phyloP scores from a whole-genome alignment of 2,888 invertebrate species.

The Phortica magna region DNA sequence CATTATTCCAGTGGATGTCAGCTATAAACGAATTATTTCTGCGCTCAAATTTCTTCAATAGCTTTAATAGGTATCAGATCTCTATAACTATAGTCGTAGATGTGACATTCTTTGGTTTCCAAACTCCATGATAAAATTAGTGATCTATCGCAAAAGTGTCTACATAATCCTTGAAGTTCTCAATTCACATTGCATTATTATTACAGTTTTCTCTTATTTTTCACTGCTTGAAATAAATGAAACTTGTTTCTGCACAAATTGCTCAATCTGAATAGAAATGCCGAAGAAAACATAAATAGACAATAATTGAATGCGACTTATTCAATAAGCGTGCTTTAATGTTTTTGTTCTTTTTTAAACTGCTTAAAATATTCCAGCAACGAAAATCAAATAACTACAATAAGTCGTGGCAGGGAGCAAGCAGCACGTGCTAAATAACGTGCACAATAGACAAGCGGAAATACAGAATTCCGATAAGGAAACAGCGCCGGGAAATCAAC shows the following conservation, averaged over 20 bases:
- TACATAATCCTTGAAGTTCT: too few species aligned
- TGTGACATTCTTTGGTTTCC: too few species aligned
- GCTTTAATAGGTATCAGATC: too few species aligned
- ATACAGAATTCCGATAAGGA: constrained; percentile 70
- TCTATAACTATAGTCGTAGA: too few species aligned
- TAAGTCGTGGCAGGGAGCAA: constrained; percentile 4
- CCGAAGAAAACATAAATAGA: constrained; percentile 23
- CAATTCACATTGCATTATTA: too few species aligned
- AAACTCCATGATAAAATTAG: too few species aligned
- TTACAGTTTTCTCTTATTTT: too few species aligned
- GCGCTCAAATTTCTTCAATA: too few species aligned
- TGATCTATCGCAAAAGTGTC: too few species aligned
- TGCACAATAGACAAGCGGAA: constrained; percentile 68
- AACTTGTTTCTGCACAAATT: background rate
- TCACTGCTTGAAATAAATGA: too few species aligned
- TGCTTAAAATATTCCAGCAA: background rate
- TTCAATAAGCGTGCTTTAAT: background rate
- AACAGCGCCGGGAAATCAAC: constrained; percentile 67
- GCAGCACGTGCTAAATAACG: constrained; percentile 41
- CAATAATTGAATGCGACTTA: background rate
- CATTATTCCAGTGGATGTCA: too few species aligned
- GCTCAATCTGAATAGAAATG: background rate
- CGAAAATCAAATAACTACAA: constrained; percentile 28
- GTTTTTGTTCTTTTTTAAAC: background rate
- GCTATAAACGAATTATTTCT: too few species aligned